Base-by-base conservation (phyloP, 2,888 invertebrate species). In the Clusia tigrina region DNA sequence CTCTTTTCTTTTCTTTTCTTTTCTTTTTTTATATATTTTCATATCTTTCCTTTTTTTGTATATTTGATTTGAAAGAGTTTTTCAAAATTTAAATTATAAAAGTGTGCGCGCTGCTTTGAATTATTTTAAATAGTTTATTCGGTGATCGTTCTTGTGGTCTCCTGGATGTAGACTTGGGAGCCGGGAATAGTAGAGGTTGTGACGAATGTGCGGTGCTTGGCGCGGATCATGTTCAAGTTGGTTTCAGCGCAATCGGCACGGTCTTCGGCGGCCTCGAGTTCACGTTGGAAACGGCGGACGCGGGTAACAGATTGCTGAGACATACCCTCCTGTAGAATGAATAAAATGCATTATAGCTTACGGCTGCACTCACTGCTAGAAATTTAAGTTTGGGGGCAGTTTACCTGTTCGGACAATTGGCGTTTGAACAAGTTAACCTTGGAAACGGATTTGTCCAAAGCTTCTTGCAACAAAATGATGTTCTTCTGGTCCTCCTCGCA, bases 401-500 rank as follows among this genome's bases (percentile, higher is more conserved):
- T 74, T 83, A 93, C 94, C 87, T 94, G 93, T 88, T 98, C 97
- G 78, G 89, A 89, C 79, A 98, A 87, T 86, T 98, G 97, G 84
- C 96, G 92, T 90, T 96, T 98, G 91, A 94, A 97, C 85, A 96
- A 89, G 86, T 88, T 89, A 81, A 95, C 89, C 87, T 96, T 97
- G 87, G 94, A 91, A 83, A 86, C 86, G 79, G 91, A 85, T 86
- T 95, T 95, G 85, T 96, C 95, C 78, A 95, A 86, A 57, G 92
- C 87, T 84, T 97, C 97, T 85, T 96, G 95, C 76, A 97, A 90
- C 78, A 98, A 88, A 72, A 90, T 86, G 79, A 96, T 93, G 86
- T 95, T 96, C 91, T 96, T 96, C 86, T 96, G 93, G 86, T 98
- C 97, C 85, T 98, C 97, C 85, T 97, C 97, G 81, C 94, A 92